Percentiles rank a stretch among this genome's conserved stretches.
Conservation (phyloP, 2,797 vertebrate genomes). For the Myiotriccus ornatus region DNA sequence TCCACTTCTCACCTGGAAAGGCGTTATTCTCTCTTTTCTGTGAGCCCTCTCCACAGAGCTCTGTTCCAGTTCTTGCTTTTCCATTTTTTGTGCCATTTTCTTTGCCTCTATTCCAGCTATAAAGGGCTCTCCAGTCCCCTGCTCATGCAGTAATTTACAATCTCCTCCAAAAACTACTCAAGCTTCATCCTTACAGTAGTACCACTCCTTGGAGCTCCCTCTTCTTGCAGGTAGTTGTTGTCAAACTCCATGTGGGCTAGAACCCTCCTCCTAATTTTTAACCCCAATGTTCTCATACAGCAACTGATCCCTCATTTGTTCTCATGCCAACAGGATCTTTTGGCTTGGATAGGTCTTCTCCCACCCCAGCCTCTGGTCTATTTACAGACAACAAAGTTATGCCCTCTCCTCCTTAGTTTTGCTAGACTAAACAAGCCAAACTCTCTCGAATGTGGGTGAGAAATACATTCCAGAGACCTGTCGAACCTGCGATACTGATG, state of each 20-base stretch:
- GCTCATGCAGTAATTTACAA: not conserved
- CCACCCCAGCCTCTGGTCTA: not conserved
- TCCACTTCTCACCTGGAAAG: not conserved
- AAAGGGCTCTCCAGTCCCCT: not conserved
- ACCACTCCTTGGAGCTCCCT: not conserved
- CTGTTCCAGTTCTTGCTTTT: not conserved
- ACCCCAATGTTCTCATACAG: not conserved
- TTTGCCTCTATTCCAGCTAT: not conserved
- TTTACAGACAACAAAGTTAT: slow-evolving; percentile 50
- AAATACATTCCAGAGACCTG: slow-evolving; percentile 33
- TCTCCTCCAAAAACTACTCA: not conserved
- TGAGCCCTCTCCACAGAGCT: not conserved
- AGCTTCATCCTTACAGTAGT: not conserved
- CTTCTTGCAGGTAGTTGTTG: not conserved
- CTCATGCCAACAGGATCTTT: slow-evolving; percentile 29
- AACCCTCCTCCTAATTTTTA: not conserved
- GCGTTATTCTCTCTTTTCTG: not conserved
- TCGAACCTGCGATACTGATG: not conserved
- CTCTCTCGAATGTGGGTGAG: slow-evolving; percentile 18
- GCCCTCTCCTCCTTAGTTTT: slow-evolving; percentile 24
- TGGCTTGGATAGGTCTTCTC: not conserved
- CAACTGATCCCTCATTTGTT: slow-evolving; percentile 14
- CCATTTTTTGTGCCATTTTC: not conserved
- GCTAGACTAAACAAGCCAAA: slow-evolving; percentile 49
- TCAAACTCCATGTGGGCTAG: not conserved